Base-by-base conservation (phyloP, 1,140 invertebrate species). In the Steinernema khuongi region DNA sequence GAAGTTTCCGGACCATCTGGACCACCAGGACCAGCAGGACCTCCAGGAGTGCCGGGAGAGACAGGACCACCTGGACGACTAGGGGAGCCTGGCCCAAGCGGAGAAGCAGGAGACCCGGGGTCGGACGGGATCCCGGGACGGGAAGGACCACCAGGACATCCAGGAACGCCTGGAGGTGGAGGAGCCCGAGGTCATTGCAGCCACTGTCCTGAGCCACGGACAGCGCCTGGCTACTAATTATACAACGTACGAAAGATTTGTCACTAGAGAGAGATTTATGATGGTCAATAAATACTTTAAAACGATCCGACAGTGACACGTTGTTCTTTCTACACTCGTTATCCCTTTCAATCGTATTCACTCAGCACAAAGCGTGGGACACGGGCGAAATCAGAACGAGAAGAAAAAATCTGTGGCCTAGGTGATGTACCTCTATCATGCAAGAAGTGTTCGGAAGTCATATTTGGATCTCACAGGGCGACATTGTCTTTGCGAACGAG, bases 31-130 rank as follows among this genome's bases (percentile, higher is more conserved):
- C 72, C 72, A 33, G 22, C 66, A 30, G 72, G 72, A 41, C 66
- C 36, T 4, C 67, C 67, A 17, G 72, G 72, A 67, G 1, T 31
- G 41, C 31, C 29, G 28, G 72, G 72, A 19, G 33, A 66, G 68
- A 31, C 66, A 30, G 72, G 72, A 26, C 19, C 66, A 28, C 19
- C 30, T 1, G 72, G 72, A 67, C 32, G 33, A 41, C 32, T 33
- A 67, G 72, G 72, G 68, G 44, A 73, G 43, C 33, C 31, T 36
- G 72, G 72, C 0, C 60, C 72, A 73, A 7, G 36, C 30, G 72
- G 72, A 36, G 31, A 67, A 11, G n/a, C 14, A 41, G 72, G 72
- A 73, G 66, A 67, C 11, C 50, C 36, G 18, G 72, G 72, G 43
- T 68, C 60, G 29, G 4, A 66, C 29, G 72, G 72, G 41, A 33